phyloP scores from a whole-genome alignment of 2,113 vertebrate genomes.

The Orientallactaga bullata region DNA sequence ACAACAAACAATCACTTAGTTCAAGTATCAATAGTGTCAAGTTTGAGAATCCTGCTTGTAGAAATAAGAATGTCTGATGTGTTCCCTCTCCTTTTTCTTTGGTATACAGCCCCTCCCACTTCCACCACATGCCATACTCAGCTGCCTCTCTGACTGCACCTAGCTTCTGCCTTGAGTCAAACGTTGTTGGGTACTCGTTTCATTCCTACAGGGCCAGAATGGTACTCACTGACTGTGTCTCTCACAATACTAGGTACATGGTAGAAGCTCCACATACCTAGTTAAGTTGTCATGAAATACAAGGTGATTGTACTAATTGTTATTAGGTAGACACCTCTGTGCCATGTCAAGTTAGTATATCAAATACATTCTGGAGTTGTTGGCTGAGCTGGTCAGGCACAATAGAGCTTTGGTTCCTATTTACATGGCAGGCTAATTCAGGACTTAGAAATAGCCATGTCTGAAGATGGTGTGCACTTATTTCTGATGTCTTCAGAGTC shows the following conservation, averaged over 20 bases:
- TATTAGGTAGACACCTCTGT: neutral
- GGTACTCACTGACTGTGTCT: neutral
- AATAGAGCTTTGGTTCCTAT: neutral
- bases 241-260: neutral
- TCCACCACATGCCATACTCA: neutral
- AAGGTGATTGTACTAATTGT: neutral
- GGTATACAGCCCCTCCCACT: no score
- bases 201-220: neutral
- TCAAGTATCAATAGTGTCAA: neutral
- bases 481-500: neutral
- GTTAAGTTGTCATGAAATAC: neutral
- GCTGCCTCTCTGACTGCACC: neutral
- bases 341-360: neutral
- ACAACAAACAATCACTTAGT: neutral
- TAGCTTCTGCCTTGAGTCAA: neutral
- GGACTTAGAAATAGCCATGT: neutral
- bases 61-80: accelerated
- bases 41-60: neutral
- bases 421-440: neutral
- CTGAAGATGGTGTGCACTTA: neutral
- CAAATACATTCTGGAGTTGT: neutral
- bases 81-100: neutral
- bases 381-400: neutral
- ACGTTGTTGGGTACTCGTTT: neutral
- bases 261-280: neutral